Base-by-base conservation (phyloP, 2,113 vertebrate species). In the Pica pica region DNA sequence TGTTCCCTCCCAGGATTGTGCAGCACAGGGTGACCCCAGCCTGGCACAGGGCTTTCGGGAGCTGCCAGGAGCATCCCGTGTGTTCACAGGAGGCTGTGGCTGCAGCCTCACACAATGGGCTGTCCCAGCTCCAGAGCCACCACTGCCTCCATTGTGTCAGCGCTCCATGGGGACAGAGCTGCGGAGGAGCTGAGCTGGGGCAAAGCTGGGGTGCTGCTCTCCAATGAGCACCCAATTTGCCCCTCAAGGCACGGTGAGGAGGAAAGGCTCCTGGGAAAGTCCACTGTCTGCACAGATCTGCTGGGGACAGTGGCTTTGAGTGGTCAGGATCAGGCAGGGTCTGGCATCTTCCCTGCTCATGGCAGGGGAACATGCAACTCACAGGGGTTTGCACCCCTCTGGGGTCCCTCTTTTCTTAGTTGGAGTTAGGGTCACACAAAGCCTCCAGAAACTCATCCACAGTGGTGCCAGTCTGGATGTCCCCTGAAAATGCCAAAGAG, bases 161-260 rank as follows among this genome's bases (percentile, higher is more conserved):
- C 19, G 13, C 89, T 61, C 56, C 6, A 0, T 1, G 5, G 80
- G 83, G 63, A 90, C 3, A 9, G 83, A 83, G 71, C 73, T 2
- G 6, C 2, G 3, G 64, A 74, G 69, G 37, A 65, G 71, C 64
- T 2, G 4, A 81, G 67, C 0, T n/a, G 2, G 44, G 73, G 59
- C 18, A 17, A 1, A 46, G 35, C 41, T 1, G 13, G n/a, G 49
- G 27, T 26, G 30, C 69, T 55, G 64, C 26, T 49, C 23, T 31
- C 41, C 16, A 4, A 2, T 0, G 0, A 53, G 46, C 6, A 16
- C 22, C 65, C 4, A 0, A 0, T 39, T 21, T 67, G 8, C 4
- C n/a, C 31, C 31, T 13, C 13, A 11, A 39, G 31, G 49, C 33
- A 69, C 4, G 1, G 35, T 0, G 4, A 87, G 50, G 55, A 60